Percentiles rank a stretch among this genome's conserved stretches.
These are phyloP conservation scores for Chrysemys picta DNA, from an alignment of 2,113 vertebrate genomes.

Conservation along the genomic window DNA sequence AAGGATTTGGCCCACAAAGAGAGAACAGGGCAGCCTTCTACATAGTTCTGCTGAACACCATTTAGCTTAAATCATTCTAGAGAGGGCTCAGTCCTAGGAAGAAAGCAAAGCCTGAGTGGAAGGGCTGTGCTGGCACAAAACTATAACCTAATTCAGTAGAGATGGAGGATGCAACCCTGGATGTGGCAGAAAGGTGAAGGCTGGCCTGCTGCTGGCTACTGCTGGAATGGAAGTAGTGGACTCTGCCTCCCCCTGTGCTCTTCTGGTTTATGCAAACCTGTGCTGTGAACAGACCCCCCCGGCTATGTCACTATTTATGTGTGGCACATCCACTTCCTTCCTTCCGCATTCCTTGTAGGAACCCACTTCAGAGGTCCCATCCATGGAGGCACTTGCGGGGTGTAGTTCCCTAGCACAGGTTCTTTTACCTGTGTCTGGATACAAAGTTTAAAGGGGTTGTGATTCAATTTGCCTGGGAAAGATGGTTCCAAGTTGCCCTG, in stretches of 20 bases:
- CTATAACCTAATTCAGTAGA: neutral
- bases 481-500: neutral
- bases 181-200: neutral
- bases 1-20: neutral
- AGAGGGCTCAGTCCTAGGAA: rapidly evolving
- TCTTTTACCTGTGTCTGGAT: neutral
- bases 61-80: neutral
- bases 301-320: neutral
- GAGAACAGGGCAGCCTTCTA: neutral
- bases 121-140: neutral
- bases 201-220: neutral
- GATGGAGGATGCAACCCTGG: neutral
- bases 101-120: rapidly evolving
- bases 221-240: neutral
- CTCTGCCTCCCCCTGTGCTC: neutral
- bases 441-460: constrained; percentile 26
- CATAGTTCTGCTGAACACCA: neutral
- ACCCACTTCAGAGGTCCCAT: neutral
- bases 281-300: neutral
- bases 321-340: neutral
- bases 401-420: constrained; percentile 11
- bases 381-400: neutral
- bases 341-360: neutral
- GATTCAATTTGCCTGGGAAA: constrained; percentile 24
- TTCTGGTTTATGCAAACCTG: neutral